Percentiles rank a stretch among this genome's conserved stretches.
Conservation (phyloP, 1,140 invertebrate genomes). For the Zaprionus tsacasi region DNA sequence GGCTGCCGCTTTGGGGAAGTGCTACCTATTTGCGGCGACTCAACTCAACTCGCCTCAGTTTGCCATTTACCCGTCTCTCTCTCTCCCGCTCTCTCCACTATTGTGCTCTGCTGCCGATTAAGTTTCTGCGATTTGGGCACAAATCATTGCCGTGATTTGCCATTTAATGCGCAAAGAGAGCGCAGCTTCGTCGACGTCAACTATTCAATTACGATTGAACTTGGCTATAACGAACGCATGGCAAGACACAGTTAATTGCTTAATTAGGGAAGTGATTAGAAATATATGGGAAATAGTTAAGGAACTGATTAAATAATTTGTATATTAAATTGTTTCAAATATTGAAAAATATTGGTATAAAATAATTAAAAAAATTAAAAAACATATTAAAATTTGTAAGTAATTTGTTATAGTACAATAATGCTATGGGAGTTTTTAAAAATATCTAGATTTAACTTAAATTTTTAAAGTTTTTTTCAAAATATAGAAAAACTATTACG, state of each 20-base stretch:
- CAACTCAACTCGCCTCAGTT: constrained; percentile 21
- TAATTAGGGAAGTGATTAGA: not conserved
- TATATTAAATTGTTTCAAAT: no score
- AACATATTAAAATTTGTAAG: no score
- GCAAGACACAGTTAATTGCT: not conserved
- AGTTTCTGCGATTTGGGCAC: constrained; percentile 44
- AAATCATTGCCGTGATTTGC: constrained; percentile 39
- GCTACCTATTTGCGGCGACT: constrained; percentile 31
- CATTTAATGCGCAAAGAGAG: constrained; percentile 24
- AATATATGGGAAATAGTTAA: not conserved
- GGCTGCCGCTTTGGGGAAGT: constrained; percentile 37
- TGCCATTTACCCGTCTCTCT: constrained; percentile 19
- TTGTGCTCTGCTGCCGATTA: constrained; percentile 40
- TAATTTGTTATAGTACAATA: no score
- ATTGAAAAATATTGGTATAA: no score
- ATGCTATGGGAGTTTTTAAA: no score
- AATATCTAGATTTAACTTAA: no score
- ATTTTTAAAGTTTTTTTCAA: no score
- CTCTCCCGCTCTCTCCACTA: not conserved
- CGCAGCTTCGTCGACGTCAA: constrained; percentile 1
- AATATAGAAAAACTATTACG: no score
- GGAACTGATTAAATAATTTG: no score
- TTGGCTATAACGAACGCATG: not conserved
- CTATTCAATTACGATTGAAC: constrained; percentile 8
- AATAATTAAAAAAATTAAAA: no score